Evolutionary conservation across 64 coral and sea anemone genomes (phyloP), one percentile per base, ranked within the genome.

Genomic region (Pachyseris speciosa): DNA sequence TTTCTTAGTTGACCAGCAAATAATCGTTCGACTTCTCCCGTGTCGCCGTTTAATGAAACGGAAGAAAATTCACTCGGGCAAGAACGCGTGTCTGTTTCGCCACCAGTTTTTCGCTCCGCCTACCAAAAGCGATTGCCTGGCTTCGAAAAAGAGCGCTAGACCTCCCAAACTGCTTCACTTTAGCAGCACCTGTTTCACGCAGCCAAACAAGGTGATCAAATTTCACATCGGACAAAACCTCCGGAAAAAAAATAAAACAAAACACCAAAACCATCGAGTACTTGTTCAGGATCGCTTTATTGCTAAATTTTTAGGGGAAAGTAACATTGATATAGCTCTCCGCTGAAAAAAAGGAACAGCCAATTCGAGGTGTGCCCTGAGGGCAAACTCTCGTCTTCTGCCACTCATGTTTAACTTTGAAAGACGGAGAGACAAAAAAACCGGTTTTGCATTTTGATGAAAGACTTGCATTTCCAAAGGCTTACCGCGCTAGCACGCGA

Each of bases 381-480:
- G 36, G 77, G 77, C 77, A 60, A 61, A 32, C 53, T 26, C 9
- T 37, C 20, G 4, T 33, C 36, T 61, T 61, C 28, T 81, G 53
- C 5, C 32, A 61, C 20, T 26, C 29, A 57, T 26, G 39, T 39
- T 38, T 29, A 24, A 63, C 17, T 41, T 36, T 37, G 19, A 24
- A 39, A 55, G 37, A 63, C 77, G 33, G 16, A 63, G 16, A 78
- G 33, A 81, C 55, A 37, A 33, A n/a, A n/a, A n/a, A 63, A 81
- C 52, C 36, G 33, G 52, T 81, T 81, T 61, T 81, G 51, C 51
- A 81, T 81, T 71, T 57, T 81, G 53, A 81, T 63, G 53, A 81
- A 59, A 81, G 55, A 60, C 25, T 81, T 61, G 15, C 63, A 39
- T 81, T 53, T 9, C 34, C 22, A 71, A 71, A 22, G 67, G 39